Base-by-base conservation (phyloP, 2,113 vertebrate genomes). In the Syngnathus scovelli region DNA sequence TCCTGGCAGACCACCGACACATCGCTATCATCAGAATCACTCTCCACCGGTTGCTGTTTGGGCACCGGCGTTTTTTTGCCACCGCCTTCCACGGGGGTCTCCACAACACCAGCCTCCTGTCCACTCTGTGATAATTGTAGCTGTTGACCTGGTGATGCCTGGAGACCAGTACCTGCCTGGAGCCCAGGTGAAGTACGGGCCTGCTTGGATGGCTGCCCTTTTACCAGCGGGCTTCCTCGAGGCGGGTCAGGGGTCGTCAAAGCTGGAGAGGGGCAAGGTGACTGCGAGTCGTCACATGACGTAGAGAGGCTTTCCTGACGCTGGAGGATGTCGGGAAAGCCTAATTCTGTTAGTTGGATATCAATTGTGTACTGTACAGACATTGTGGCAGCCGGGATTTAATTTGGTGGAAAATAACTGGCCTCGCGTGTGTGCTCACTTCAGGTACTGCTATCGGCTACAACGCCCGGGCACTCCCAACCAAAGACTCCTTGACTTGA, bases 361-460 rank as follows among this genome's bases (percentile, higher is more conserved):
- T 91, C 91, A 13, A 91, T 88, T 7, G 90, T 92, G 71, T 89
- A 87, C 54, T 90, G 89, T 63, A 89, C 84, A 43, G 91, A 87
- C 90, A 92, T 92, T 70, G 4, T 80, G 77, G 52, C 3, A 58
- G 9, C 69, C 74, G 67, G 5, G 2, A 56, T 6, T 51, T n/a
- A 15, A 7, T 7, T n/a, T n/a, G 18, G 16, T 59, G 55, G 2
- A 16, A 33, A 33, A 58, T 36, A 16, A 58, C 41, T 58, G 1
- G 0, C 0, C 66, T 65, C 58, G 44, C 15, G 13, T 46, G 44
- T 46, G 44, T 48, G 16, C 44, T 48, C 16, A 48, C 44, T 48
- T 48, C 13, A 15, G 44, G 15, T 48, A 15, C 44, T 48, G 44
- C 13, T 48, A 48, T 15, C 44, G 15, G 44, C 13, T 48, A 48